Percentiles rank a stretch among this genome's conserved stretches.
phyloP scores from a whole-genome alignment of 2,888 invertebrate genomes.

The Nomada lathburiana region DNA sequence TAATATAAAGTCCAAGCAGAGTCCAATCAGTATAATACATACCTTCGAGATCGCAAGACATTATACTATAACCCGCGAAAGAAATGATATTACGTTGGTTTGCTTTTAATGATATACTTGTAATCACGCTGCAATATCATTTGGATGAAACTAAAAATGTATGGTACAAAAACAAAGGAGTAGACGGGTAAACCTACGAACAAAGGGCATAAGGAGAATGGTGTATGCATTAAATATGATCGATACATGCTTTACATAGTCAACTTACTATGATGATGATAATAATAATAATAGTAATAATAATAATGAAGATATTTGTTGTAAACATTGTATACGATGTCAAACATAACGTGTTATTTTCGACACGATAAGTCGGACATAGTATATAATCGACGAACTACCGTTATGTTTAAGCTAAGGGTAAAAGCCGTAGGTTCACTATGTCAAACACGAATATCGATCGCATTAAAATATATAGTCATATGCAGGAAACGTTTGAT shows the following conservation, averaged over 20 bases:
- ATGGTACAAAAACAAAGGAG: conserved; percentile 42
- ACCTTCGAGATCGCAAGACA: conserved; percentile 8
- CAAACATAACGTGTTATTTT: conserved; percentile 15
- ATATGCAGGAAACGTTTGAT: conserved; percentile 56
- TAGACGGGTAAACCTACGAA: conserved; percentile 2
- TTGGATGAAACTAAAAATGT: conserved; percentile 26
- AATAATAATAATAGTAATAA: background rate
- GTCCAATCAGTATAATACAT: background rate
- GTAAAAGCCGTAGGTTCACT: conserved; percentile 49
- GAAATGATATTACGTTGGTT: background rate
- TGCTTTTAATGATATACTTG: background rate
- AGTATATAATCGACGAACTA: background rate
- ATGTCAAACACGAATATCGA: conserved; percentile 67
- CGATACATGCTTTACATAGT: conserved; percentile 59
- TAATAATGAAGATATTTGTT: conserved; percentile 3
- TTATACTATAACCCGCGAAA: background rate
- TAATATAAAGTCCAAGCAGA: background rate
- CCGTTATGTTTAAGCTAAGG: conserved; percentile 5
- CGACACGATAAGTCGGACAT: background rate
- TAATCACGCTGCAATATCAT: conserved; percentile 23
- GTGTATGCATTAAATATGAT: conserved; percentile 33
- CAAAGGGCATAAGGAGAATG: conserved; percentile 7
- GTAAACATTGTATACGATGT: background rate
- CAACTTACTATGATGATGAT: conserved; percentile 22
- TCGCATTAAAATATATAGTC: conserved; percentile 58